Evolutionary conservation across 2,888 invertebrate genomes (phyloP), one percentile per base, ranked within the genome.

Genomic region (Trypoxylon attenuatum): DNA sequence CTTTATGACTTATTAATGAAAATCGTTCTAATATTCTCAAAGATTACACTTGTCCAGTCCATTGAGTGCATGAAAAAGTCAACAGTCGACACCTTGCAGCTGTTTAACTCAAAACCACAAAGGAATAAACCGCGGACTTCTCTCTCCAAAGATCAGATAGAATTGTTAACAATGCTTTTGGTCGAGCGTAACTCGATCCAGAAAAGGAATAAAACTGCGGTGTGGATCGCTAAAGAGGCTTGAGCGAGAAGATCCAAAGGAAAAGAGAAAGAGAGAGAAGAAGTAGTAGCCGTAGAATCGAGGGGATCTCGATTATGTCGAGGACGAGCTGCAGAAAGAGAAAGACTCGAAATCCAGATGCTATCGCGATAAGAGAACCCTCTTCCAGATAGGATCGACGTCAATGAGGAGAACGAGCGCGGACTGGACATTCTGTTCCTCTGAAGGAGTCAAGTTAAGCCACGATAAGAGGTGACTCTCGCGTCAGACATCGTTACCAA

Each of bases 391-490:
- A 53, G 18, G 55, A 65, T 65, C 60, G 50, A 49, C 52, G 53
- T 56, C 53, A 52, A 60, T 52, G 61, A 27, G 33, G 49, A 43
- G 15, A 45, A 47, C 27, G 27, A n/a, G 52, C 15, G 15, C 23
- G 19, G 10, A 47, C 33, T 22, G 53, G 15, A 50, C 27, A 45
- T 39, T 8, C n/a, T 29, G 56, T 42, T 49, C n/a, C n/a, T 21
- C 33, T 16, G 10, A 38, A 16, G 15, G n/a, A 47, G 53, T 52
- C 53, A 43, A 57, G 64, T 66, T 64, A 66, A 64, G 53, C 58
- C 45, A 13, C 33, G 66, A 66, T 54, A 66, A 66, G 53, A 41
- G 50, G 51, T 45, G 50, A 13, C 50, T 29, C n/a, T 45, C 53
- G 49, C 43, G 47, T 33, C 15, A n/a, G 43, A 55, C 49, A 43